Conservation (phyloP, 1,140 invertebrate genomes). For the Lerema accius region DNA sequence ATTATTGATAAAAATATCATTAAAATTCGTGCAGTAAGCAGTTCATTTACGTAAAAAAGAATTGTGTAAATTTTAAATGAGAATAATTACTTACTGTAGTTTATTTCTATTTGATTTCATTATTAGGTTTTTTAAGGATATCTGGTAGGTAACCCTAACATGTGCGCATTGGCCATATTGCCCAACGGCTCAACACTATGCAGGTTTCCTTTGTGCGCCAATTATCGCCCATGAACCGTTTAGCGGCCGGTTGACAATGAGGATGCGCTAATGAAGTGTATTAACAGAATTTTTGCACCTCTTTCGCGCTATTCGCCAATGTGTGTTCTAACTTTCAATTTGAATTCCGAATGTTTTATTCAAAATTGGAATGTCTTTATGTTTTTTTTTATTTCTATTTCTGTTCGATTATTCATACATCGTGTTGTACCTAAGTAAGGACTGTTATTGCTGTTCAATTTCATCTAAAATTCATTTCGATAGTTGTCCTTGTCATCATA, state of each 20-base stretch:
- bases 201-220: slow-evolving; percentile 55
- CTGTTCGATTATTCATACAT: no score
- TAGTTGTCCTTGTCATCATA: no score
- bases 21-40: no score
- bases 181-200: slow-evolving; percentile 3
- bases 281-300: slow-evolving; percentile 34
- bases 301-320: slow-evolving; percentile 1
- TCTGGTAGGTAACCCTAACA: background rate
- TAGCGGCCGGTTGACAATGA: slow-evolving; percentile 69
- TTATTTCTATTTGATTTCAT: no score
- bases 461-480: no score
- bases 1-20: no score
- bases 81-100: no score
- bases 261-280: slow-evolving; percentile 59
- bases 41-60: no score
- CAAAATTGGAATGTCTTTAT: background rate
- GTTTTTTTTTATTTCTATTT: background rate
- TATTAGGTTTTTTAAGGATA: no score
- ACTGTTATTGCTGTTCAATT: no score
- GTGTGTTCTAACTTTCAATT: slow-evolving; percentile 1
- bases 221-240: slow-evolving; percentile 63
- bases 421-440: no score
- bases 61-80: no score
- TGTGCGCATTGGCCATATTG: background rate
- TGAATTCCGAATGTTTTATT: background rate